Base-by-base conservation (phyloP, 1,140 invertebrate species). In the Drosophila fuyamai region DNA sequence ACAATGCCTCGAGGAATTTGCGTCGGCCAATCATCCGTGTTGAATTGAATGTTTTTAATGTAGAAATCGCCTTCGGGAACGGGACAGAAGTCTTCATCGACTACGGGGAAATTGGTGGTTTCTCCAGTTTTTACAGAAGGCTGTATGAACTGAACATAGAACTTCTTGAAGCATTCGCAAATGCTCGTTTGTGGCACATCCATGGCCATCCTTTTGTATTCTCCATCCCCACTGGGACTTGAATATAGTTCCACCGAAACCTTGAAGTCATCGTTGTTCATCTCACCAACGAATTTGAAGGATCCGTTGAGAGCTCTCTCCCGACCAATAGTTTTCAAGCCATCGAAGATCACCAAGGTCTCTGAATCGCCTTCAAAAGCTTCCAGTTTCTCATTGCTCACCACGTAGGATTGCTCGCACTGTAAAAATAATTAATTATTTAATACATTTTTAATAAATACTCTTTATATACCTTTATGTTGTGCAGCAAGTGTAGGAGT, bases 111-210 rank as follows among this genome's bases (percentile, higher is more conserved):
- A 54, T 91, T 86, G 0, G 82, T 88, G 2, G 81, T 81, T 7
- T 91, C 90, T 7, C 82, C 90, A 1, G 63, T 29, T 27, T 54
- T 62, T 40, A 91, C 1, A 4, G 90, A 91, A 0, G 90, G 90
- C 43, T 91, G 90, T 0, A 91, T 75, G 14, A 91, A 91, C 53
- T 91, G 86, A 0, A 83, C 82, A 13, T 90, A 91, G 67, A 91
- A 90, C 66, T 91, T 91, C 14, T 91, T 89, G 57, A 90, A 91
- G 48, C 90, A 91, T 5, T 91, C 90, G 41, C 90, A 91, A 29
- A 91, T 86, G 47, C 62, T 75, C 0, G 85, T 90, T n/a, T 62
- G 86, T 6, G 90, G 90, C 27, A 91, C 82, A 54, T 90, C 90
- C 85, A 91, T 86, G 13, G 70, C 79, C 60, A 91, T 85, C 0